Percentiles rank a stretch among this genome's conserved stretches.
phyloP scores from a whole-genome alignment of 2,113 vertebrate genomes.

The Oxyura jamaicensis region DNA sequence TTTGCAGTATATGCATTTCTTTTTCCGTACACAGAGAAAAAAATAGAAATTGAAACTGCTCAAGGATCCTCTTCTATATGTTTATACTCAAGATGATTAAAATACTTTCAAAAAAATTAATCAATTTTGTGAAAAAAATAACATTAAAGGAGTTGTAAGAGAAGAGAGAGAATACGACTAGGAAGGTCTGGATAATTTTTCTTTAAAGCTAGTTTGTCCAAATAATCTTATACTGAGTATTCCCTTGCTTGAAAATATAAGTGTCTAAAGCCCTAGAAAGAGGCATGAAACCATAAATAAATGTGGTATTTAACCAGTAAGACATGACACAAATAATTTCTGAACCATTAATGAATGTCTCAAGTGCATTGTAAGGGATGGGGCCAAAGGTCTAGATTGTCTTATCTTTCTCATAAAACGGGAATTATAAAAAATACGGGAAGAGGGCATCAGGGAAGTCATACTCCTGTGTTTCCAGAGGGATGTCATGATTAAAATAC shows the following conservation, averaged over 20 bases:
- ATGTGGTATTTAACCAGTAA: constrained; percentile 14
- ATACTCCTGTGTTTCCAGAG: not conserved
- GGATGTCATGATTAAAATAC: not conserved
- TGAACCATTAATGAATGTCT: not conserved
- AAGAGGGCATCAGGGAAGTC: not conserved
- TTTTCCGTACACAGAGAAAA: not conserved
- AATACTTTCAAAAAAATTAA: not conserved
- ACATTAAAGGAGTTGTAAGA: not conserved
- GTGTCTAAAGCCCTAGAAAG: not conserved
- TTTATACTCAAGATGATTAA: not conserved
- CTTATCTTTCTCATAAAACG: not conserved
- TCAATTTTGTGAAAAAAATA: not conserved
- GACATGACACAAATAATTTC: constrained; percentile 7
- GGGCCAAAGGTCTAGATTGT: not conserved
- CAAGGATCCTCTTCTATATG: not conserved
- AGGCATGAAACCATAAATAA: not conserved
- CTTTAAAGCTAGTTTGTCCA: not conserved
- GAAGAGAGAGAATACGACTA: not conserved
- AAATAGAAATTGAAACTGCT: not conserved
- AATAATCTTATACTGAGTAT: not conserved
- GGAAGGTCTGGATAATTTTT: not conserved
- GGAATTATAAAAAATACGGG: not conserved
- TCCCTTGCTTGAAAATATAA: not conserved
- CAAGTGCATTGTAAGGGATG: not conserved
- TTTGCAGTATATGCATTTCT: not conserved